Conservation (phyloP, 2,113 vertebrate species). For the Aptenodytes patagonicus region DNA sequence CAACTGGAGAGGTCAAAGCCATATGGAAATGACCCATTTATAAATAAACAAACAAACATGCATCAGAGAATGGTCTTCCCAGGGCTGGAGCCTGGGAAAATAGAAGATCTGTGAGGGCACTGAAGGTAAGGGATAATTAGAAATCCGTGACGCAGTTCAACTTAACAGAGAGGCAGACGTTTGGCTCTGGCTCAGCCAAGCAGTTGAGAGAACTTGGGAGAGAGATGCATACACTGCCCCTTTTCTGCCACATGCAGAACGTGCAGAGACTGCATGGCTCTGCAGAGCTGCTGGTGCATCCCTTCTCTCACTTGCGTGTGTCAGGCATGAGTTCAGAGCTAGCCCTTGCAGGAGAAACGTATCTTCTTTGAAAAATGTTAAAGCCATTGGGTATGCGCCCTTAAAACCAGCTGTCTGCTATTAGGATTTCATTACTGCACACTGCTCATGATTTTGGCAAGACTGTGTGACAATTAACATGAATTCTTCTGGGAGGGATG, state of each 20-base stretch:
- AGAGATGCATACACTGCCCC: not conserved
- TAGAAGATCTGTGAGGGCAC: not conserved
- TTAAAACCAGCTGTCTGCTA: conserved; percentile 51
- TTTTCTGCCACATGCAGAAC: not conserved
- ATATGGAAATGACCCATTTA: not conserved
- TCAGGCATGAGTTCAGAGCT: not conserved
- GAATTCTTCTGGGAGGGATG: conserved; percentile 59
- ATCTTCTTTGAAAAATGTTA: not conserved
- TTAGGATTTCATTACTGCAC: conserved; percentile 61
- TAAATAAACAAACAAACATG: not conserved
- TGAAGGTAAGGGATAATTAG: not conserved
- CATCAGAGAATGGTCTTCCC: not conserved
- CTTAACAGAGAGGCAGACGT: not conserved
- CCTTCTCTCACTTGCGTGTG: not conserved
- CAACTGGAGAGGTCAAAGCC: not conserved
- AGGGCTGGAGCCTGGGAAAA: not conserved
- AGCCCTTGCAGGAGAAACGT: not conserved
- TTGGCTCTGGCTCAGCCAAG: not conserved
- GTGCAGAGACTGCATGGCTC: rapidly evolving
- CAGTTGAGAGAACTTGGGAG: not conserved
- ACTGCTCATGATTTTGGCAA: conserved; percentile 52
- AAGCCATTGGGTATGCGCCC: not conserved
- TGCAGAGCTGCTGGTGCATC: not conserved
- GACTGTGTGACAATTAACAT: conserved; percentile 60
- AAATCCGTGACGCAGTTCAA: not conserved